phyloP scores from a whole-genome alignment of 2,797 vertebrate species.

The Neosilurus hyrtlii region DNA sequence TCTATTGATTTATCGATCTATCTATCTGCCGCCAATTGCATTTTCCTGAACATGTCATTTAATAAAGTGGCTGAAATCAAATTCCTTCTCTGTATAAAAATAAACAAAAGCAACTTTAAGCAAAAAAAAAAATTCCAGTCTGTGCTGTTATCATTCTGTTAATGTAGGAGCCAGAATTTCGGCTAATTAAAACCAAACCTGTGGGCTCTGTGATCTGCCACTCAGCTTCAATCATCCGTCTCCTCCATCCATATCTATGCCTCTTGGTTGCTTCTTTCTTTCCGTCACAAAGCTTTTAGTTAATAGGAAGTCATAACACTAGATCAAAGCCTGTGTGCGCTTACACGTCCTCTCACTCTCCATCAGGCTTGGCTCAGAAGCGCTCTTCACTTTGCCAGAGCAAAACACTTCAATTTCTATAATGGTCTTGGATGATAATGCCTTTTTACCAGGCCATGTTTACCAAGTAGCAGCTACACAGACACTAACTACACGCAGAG shows the following conservation, averaged over 20 bases:
- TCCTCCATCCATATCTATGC: conserved; percentile 22
- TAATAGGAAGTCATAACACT: conserved; percentile 37
- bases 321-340: conserved; percentile 42
- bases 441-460: conserved; percentile 63
- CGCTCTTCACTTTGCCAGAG: conserved; percentile 49
- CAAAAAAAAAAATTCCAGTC: conserved; percentile 24
- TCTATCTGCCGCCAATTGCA: neutral
- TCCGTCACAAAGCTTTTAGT: conserved; percentile 51
- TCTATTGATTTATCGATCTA: no score
- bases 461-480: conserved; percentile 52
- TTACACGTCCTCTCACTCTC: conserved; percentile 15
- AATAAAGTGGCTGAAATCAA: conserved; percentile 26
- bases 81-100: neutral
- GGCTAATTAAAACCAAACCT: conserved; percentile 36
- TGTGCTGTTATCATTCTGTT: conserved; percentile 42
- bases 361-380: conserved; percentile 37
- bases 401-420: conserved; percentile 75
- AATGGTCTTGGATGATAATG: conserved; percentile 74
- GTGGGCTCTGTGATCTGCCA: conserved; percentile 32
- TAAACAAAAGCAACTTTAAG: neutral
- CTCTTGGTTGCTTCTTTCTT: conserved; percentile 22
- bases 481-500: conserved; percentile 45
- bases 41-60: conserved; percentile 14
- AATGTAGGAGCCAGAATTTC: conserved; percentile 29
- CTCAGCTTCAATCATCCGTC: conserved; percentile 30